Evolutionary conservation across 2,888 invertebrate genomes (phyloP).

Genomic region (Lepidochitona cinerea): DNA sequence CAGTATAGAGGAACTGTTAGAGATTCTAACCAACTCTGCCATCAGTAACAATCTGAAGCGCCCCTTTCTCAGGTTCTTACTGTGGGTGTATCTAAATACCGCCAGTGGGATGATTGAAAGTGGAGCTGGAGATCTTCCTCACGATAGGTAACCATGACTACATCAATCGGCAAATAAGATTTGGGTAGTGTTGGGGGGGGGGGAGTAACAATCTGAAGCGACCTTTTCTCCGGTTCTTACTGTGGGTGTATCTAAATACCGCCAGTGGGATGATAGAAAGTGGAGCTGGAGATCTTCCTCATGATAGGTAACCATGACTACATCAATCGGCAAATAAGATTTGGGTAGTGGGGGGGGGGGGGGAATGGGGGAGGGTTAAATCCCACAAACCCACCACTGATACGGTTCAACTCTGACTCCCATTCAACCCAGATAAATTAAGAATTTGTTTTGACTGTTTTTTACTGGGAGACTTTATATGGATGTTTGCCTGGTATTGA

Average conservation of each 20-base stretch:
- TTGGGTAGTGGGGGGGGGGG: too few species aligned
- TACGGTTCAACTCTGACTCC: too few species aligned
- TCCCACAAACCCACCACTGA: too few species aligned
- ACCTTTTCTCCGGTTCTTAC: slow-evolving; percentile 66
- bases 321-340: too few species aligned
- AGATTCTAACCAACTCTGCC: slow-evolving; percentile 56
- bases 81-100: slow-evolving; percentile 69
- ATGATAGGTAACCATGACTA: slow-evolving; percentile 36
- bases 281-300: slow-evolving; percentile 66
- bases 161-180: too few species aligned
- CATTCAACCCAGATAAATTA: too few species aligned
- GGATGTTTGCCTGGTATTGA: too few species aligned
- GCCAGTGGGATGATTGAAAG: slow-evolving; percentile 68
- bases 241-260: slow-evolving; percentile 69
- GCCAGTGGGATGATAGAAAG: slow-evolving; percentile 68
- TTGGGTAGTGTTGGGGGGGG: too few species aligned
- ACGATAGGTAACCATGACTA: slow-evolving; percentile 36
- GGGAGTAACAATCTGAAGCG: slow-evolving; percentile 62
- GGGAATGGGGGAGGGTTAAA: too few species aligned
- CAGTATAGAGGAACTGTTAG: slow-evolving; percentile 63
- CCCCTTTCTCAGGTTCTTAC: slow-evolving; percentile 66
- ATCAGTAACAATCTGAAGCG: slow-evolving; percentile 63
- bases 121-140: slow-evolving; percentile 66
- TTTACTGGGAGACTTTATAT: too few species aligned
- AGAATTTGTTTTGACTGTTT: too few species aligned